Evolutionary conservation across 2,888 invertebrate genomes (phyloP).

Genomic region (Icerya purchasi): DNA sequence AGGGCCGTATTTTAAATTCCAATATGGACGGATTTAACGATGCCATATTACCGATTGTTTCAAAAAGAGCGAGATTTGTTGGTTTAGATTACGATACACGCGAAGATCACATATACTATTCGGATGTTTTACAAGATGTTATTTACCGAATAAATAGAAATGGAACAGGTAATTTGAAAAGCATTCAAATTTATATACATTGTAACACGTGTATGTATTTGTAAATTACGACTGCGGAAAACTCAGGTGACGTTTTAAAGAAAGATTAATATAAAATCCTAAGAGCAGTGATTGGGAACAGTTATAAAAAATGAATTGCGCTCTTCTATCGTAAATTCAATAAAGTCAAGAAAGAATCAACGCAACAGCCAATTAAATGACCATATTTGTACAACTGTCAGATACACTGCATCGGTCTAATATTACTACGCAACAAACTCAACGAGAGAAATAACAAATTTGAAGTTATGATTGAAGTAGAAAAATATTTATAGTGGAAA

Average conservation of each 20-base stretch:
- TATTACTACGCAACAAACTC: too few relatives aligned
- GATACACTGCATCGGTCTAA: too few relatives aligned
- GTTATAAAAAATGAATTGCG: too few relatives aligned
- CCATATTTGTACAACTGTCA: too few relatives aligned
- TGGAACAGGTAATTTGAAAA: slow-evolving; percentile 24
- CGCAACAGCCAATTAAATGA: too few relatives aligned
- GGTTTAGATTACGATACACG: slow-evolving; percentile 84
- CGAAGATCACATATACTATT: slow-evolving; percentile 84
- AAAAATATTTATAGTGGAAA: too few relatives aligned
- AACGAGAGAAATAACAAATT: too few relatives aligned
- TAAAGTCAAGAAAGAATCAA: too few relatives aligned
- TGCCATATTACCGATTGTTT: slow-evolving; percentile 84
- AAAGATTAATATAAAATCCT: background rate
- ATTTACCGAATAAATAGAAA: slow-evolving; percentile 41
- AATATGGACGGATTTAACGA: slow-evolving; percentile 80
- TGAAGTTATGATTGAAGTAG: too few relatives aligned
- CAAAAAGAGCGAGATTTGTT: slow-evolving; percentile 74
- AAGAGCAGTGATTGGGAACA: background rate
- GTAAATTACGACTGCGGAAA: background rate
- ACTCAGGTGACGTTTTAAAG: background rate
- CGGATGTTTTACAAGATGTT: slow-evolving; percentile 88
- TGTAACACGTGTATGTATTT: background rate
- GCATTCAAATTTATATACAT: background rate
- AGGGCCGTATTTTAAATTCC: slow-evolving; percentile 73
- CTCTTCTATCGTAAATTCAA: too few relatives aligned